Conservation (phyloP, 2,113 vertebrate genomes). For the Limnothrissa miodon region DNA sequence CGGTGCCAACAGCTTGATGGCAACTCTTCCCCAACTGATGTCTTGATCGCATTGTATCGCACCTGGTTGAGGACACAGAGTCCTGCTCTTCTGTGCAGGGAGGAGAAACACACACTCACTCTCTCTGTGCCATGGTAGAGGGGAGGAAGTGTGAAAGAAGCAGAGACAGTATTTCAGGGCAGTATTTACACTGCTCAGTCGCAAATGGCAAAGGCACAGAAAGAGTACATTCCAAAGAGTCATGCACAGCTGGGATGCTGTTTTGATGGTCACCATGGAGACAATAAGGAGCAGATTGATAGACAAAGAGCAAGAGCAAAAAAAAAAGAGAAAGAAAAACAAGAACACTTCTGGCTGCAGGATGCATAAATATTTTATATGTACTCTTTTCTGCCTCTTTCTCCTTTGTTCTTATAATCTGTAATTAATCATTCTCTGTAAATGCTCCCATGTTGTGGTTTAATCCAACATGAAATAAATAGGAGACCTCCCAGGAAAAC, state of each 20-base stretch:
- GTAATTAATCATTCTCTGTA: background rate
- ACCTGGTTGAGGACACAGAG: background rate
- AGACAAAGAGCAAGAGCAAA: background rate
- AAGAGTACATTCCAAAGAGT: background rate
- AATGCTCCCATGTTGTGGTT: background rate
- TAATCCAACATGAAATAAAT: conserved; percentile 4
- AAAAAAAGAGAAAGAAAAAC: background rate
- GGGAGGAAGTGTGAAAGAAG: background rate
- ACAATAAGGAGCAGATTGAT: background rate
- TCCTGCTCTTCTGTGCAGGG: background rate
- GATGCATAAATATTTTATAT: conserved; percentile 1
- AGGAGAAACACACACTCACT: background rate
- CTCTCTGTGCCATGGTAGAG: background rate
- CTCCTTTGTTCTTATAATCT: background rate
- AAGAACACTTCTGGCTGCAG: background rate
- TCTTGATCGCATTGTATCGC: background rate
- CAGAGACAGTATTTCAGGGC: background rate
- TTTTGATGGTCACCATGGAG: conserved; percentile 16
- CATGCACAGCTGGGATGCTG: conserved; percentile 14
- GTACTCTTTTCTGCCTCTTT: background rate
- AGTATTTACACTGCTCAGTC: background rate
- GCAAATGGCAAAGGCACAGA: background rate
- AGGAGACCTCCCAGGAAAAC: background rate
- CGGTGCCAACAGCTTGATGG: background rate
- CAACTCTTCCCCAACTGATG: background rate